Base-by-base conservation (phyloP, 2,113 vertebrate species). In the Oenanthe oenanthe region DNA sequence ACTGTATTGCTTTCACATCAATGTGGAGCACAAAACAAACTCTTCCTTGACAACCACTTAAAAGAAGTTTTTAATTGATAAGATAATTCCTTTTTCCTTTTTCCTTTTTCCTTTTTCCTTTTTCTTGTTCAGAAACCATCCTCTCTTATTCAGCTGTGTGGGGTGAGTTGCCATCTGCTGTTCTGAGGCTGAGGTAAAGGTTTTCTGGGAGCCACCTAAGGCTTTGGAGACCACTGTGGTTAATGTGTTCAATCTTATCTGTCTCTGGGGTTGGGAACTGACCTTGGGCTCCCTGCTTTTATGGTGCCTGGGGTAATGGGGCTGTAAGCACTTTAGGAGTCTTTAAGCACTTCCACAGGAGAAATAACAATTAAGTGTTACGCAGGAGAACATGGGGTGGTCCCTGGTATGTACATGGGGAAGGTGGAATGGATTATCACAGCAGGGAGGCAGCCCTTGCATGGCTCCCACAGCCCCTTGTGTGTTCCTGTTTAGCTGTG, bases 41-140 rank as follows among this genome's bases (percentile, higher is more conserved):
- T 83, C 50, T 57, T 61, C 31, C 29, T 68, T 88, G 83, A 85
- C 45, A 90, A n/a, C 71, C 25, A 31, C n/a, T 93, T 82, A 58
- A 58, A 88, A 45, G 31, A 89, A 81, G 14, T 31, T 83, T 85
- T 85, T 61, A 85, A 80, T 73, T 97, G 74, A 73, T 76, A 18
- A 53, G 74, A 73, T 76, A 18, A 53, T 5, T 31, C 25, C 21
- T 78, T 12, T 20, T 31, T 10, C 87, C 58, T 74, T 25, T 53
- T 4, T 29, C 28, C 24, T 77, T 11, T 19, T 43, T 4, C 6
- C 31, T 65, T n/a, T 19, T 16, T 34, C 6, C 4, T 18, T 28
- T 7, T 13, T 25, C 40, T 31, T 62, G 17, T 38, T 0, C 24
- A 31, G 73, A 71, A 85, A 17, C 8, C 36, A 53, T 0, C 8